These are phyloP conservation scores for Coreius guichenoti DNA, from an alignment of 2,797 vertebrate genomes.

Conservation along the genomic window DNA sequence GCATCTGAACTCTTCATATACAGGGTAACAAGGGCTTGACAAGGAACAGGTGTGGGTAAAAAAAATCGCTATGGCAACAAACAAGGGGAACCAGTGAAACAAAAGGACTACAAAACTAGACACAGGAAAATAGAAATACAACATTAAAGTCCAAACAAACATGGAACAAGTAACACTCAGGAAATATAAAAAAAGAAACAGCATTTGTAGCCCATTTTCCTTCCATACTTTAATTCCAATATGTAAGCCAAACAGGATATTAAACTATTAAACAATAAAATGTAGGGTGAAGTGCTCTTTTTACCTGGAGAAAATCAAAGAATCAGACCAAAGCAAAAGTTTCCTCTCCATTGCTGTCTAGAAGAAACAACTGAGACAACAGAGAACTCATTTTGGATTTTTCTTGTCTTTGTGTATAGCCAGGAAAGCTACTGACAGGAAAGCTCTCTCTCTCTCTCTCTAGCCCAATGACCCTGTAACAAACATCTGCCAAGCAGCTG, in stretches of 20 bases:
- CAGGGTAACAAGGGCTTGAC: background rate
- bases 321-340: background rate
- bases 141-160: no score
- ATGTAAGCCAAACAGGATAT: no score
- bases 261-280: no score
- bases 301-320: background rate
- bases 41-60: background rate
- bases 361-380: background rate
- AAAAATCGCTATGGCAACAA: background rate
- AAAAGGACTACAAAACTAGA: no score
- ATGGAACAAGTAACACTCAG: no score
- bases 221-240: no score
- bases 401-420: background rate
- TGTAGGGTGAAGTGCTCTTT: background rate
- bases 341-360: background rate
- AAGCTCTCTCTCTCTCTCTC: conserved; percentile 23
- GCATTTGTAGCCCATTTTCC: background rate
- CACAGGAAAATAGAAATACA: no score
- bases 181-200: no score
- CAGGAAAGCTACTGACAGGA: background rate
- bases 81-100: background rate
- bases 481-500: conserved; percentile 85
- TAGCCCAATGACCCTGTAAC: conserved; percentile 83
- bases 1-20: no score
- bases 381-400: background rate